Evolutionary conservation across 2,888 invertebrate species (phyloP).

Genomic region (Lissonota sp.): DNA sequence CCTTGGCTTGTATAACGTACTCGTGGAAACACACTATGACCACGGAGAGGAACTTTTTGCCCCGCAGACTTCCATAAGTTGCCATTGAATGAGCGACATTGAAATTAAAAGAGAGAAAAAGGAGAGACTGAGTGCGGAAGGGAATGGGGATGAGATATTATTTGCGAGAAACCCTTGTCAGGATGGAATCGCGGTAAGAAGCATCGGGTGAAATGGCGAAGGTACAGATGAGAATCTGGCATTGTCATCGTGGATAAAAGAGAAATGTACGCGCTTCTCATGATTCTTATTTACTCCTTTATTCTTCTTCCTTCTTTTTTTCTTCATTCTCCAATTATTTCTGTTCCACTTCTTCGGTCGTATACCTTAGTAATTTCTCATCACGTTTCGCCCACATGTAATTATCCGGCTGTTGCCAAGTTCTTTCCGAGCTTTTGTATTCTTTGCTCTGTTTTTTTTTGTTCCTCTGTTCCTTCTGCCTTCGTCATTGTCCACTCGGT

Average conservation of each 20-base stretch:
- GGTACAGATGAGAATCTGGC: slow-evolving; percentile 28
- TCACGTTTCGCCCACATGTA: slow-evolving; percentile 28
- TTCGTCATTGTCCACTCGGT: slow-evolving; percentile 44
- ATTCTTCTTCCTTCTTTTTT: slow-evolving; percentile 9
- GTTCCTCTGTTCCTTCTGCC: slow-evolving; percentile 35
- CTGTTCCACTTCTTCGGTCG: slow-evolving; percentile 9
- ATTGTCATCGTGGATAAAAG: slow-evolving; percentile 31
- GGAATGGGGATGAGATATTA: slow-evolving; percentile 61
- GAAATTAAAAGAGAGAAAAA: slow-evolving; percentile 77
- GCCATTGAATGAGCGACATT: slow-evolving; percentile 77
- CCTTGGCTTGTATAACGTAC: slow-evolving; percentile 31
- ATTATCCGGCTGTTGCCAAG: slow-evolving; percentile 38
- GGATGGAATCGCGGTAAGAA: slow-evolving; percentile 32
- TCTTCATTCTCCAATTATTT: slow-evolving; percentile 32
- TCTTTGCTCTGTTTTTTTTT: slow-evolving; percentile 51
- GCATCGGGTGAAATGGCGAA: slow-evolving; percentile 5
- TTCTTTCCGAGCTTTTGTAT: neutral
- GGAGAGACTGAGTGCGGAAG: slow-evolving; percentile 42
- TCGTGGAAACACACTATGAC: slow-evolving; percentile 18
- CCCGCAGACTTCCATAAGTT: slow-evolving; percentile 79
- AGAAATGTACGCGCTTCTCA: slow-evolving; percentile 10
- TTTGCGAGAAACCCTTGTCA: slow-evolving; percentile 64
- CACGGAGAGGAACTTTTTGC: slow-evolving; percentile 77
- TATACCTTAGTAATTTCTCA: slow-evolving; percentile 6
- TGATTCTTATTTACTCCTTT: slow-evolving; percentile 25